Evolutionary conservation across 2,113 vertebrate species (phyloP), one percentile per base, ranked within the genome.

Genomic region (Catharus minimus): DNA sequence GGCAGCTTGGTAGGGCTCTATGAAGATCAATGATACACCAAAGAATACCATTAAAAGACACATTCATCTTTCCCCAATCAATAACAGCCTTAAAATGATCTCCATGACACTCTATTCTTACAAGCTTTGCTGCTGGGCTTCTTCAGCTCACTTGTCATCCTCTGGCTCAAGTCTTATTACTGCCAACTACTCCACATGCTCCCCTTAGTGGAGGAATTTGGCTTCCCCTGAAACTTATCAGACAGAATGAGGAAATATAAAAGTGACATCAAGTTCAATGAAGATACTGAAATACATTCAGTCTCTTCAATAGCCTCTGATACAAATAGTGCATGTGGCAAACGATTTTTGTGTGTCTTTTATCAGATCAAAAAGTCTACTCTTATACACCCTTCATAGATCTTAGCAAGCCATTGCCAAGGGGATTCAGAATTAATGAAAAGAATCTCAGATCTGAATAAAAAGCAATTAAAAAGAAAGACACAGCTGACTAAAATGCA

Each of bases 11-110:
- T 88, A 82, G 88, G 91, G 83, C 86, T 91, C 87, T 95, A 94
- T 94, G 90, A 96, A 97, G 96, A 98, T 97, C 97, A 97, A 96
- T 95, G 95, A 87, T 87, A 86, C 67, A 85, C 86, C 66, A 86
- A 96, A 96, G 95, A 93, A 83, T 91, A 96, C 83, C 80, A 96
- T 97, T 97, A 97, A 94, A 96, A 95, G 96, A 88, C 92, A 94
- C 86, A 95, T 91, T 94, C 77, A 97, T 96, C 96, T 97, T 91
- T 75, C 80, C 50, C 56, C 93, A 94, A 97, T 97, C 97, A 97
- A 97, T 97, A 97, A 87, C 1, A 49, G 89, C 94, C 95, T 96
- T 96, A 92, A 94, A 96, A 96, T 82, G 55, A 92, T 97, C 91
- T 96, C 82, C 0, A 11, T 84, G 89, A 95, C 94, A 93, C 66